Percentiles rank a stretch among this genome's conserved stretches.
These are phyloP conservation scores for human (Homo sapiens) DNA, from an alignment of 2,113 vertebrate genomes.

Conservation along the genomic window DNA sequence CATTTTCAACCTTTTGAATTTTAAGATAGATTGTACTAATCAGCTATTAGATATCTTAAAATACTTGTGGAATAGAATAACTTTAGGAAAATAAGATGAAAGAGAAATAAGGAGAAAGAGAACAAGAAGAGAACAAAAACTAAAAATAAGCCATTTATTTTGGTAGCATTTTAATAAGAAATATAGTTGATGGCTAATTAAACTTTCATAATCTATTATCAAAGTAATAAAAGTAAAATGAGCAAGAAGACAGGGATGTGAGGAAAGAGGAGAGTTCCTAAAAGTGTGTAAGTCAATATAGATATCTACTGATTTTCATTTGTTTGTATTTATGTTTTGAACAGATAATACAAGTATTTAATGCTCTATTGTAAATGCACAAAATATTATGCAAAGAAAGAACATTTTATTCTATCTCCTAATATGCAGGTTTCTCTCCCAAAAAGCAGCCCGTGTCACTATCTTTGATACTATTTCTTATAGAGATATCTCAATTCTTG, in stretches of 20 bases:
- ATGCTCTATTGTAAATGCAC: not conserved
- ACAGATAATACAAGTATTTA: not conserved
- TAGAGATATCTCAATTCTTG: not conserved
- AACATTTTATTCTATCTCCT: not conserved
- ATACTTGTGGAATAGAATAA: not conserved
- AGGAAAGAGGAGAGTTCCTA: not conserved
- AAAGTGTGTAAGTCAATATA: not conserved
- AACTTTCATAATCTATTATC: not conserved
- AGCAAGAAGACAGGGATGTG: not conserved
- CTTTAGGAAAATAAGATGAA: not conserved
- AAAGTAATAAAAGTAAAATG: not conserved
- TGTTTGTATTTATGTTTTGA: not conserved
- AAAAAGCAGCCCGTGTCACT: not conserved
- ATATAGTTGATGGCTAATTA: not conserved
- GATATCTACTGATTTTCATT: not conserved
- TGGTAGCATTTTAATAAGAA: not conserved
- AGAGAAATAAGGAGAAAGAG: not conserved
- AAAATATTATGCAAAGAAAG: not conserved
- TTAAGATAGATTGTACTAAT: slow-evolving; percentile 60
- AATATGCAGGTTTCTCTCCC: not conserved
- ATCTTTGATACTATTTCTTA: slow-evolving; percentile 24
- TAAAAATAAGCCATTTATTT: not conserved
- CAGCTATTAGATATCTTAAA: slow-evolving; percentile 37
- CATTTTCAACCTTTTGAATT: slow-evolving; percentile 58
- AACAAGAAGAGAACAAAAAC: not conserved